phyloP scores from a whole-genome alignment of 1,140 invertebrate species.

The Diorhabda sublineata region DNA sequence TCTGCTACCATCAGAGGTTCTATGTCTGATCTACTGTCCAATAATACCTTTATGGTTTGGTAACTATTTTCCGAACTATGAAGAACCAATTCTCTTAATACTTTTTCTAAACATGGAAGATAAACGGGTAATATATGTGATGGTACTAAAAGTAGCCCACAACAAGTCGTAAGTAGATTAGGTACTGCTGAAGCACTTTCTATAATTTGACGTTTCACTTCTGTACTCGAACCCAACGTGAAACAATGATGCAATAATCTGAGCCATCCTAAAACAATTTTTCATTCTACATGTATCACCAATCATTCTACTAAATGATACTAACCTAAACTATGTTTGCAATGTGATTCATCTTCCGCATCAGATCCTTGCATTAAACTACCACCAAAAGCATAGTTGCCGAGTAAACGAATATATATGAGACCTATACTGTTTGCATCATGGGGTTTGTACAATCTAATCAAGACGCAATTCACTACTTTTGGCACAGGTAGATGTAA shows the following conservation, averaged over 20 bases:
- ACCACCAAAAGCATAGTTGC: conserved; percentile 69
- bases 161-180: conserved; percentile 68
- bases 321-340: conserved; percentile 35
- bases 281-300: background rate
- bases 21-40: conserved; percentile 51
- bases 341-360: conserved; percentile 41
- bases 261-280: conserved; percentile 55
- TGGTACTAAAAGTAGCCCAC: conserved; percentile 68
- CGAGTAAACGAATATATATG: conserved; percentile 80
- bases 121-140: conserved; percentile 57
- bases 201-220: conserved; percentile 46
- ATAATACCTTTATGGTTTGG: conserved; percentile 55
- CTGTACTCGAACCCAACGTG: conserved; percentile 50
- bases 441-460: conserved; percentile 74
- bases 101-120: conserved; percentile 59
- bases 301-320: conserved; percentile 8
- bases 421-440: conserved; percentile 85
- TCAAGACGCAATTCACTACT: conserved; percentile 65
- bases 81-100: conserved; percentile 59
- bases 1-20: conserved; percentile 37
- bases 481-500: conserved; percentile 76
- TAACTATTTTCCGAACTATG: conserved; percentile 58
- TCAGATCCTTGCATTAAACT: conserved; percentile 46
- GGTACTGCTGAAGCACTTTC: conserved; percentile 60
- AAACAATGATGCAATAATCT: conserved; percentile 65